Evolutionary conservation across 2,797 vertebrate species (phyloP).

Genomic region (Brachyrhaphis roseni): DNA sequence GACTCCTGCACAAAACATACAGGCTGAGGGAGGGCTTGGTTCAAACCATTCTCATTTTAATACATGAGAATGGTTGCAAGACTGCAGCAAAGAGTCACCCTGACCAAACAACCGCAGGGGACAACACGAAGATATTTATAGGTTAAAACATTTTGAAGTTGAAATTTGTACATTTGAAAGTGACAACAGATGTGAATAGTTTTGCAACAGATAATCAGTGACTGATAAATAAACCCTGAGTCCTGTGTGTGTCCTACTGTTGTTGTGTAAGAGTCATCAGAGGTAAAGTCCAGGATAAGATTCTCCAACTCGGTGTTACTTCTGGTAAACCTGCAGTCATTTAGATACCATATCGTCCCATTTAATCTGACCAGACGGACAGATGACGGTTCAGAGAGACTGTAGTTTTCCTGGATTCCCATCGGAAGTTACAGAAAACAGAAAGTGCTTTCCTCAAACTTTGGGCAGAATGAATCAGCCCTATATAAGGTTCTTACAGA

Average conservation of each 20-base stretch:
- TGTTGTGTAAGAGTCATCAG: background rate
- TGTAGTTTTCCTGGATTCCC: background rate
- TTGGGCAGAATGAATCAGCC: background rate
- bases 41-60: background rate
- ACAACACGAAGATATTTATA: background rate
- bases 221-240: background rate
- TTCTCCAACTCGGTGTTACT: background rate
- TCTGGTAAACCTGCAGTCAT: constrained; percentile 3
- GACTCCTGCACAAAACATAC: background rate
- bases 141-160: background rate
- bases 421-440: constrained; percentile 8
- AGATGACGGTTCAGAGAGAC: constrained; percentile 1
- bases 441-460: constrained; percentile 20
- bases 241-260: background rate
- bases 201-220: background rate
- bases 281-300: constrained; percentile 3
- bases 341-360: background rate
- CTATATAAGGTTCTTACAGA: background rate
- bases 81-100: background rate
- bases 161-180: background rate
- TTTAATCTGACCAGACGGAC: constrained; percentile 1
- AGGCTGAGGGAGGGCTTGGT: background rate
- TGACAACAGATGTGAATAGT: background rate
- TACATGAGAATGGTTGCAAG: too few species aligned
- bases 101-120: background rate